phyloP scores from a whole-genome alignment of 2,888 invertebrate species.

The Tetropium fuscum region DNA sequence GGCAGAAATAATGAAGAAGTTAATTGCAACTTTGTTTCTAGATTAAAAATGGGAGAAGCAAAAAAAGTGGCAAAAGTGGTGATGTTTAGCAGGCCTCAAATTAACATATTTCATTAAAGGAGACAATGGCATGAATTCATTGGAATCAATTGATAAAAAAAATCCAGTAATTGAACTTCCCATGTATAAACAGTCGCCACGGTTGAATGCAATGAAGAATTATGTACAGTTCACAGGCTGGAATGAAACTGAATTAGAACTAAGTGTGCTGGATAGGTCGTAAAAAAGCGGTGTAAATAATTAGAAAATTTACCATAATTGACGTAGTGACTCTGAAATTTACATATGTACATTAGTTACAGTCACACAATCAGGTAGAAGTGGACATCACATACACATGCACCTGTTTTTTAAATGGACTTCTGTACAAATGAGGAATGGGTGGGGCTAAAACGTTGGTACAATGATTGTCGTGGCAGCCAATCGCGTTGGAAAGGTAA shows the following conservation, averaged over 20 bases:
- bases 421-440: conserved; percentile 54
- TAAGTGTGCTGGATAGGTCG: conserved; percentile 40
- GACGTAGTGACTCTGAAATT: conserved; percentile 57
- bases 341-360: conserved; percentile 63
- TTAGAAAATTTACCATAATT: conserved; percentile 60
- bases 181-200: conserved; percentile 44
- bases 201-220: conserved; percentile 46
- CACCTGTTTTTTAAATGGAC: conserved; percentile 57
- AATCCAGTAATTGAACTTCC: conserved; percentile 34
- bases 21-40: conserved; percentile 1
- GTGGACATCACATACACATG: conserved; percentile 28
- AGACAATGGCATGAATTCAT: conserved; percentile 19
- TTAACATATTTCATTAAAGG: conserved; percentile 26
- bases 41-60: neutral
- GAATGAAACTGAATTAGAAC: conserved; percentile 36
- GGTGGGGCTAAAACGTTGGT: conserved; percentile 64
- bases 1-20: conserved; percentile 7
- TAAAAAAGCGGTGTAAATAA: conserved; percentile 44
- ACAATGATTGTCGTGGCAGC: conserved; percentile 65
- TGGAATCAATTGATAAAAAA: conserved; percentile 19
- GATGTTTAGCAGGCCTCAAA: conserved; percentile 1
- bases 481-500: conserved; percentile 66
- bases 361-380: conserved; percentile 52
- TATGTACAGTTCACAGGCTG: conserved; percentile 10
- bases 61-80: neutral